phyloP scores from a whole-genome alignment of 2,888 invertebrate genomes.

The Blera fallax region DNA sequence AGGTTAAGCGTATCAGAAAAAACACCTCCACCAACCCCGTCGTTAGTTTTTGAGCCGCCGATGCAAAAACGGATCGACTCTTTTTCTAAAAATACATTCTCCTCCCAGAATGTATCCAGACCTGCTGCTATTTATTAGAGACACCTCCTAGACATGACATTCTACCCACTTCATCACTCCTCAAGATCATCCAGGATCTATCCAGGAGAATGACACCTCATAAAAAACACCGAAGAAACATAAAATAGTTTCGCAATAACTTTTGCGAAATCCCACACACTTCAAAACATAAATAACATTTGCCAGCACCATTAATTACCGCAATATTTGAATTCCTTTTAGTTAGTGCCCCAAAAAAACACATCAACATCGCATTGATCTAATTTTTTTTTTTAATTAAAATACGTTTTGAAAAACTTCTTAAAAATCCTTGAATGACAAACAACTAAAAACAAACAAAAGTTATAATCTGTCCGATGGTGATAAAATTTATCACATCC shows the following conservation, averaged over 20 bases:
- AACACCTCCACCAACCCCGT: no score
- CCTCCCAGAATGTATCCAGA: no score
- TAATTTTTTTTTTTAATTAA: neutral
- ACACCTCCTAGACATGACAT: neutral
- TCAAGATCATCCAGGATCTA: conserved; percentile 10
- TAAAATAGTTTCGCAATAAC: neutral
- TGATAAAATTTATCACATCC: conserved; percentile 68
- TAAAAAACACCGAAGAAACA: no score
- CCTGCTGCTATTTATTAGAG: no score
- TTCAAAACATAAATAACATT: conserved; percentile 36
- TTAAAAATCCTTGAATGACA: conserved; percentile 27
- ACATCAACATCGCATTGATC: neutral
- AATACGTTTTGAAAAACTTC: neutral
- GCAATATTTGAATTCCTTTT: conserved; percentile 49
- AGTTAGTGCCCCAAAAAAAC: neutral
- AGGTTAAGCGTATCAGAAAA: no score
- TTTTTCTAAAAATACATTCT: no score
- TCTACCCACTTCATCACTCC: neutral
- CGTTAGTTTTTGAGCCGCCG: no score
- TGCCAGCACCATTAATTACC: conserved; percentile 59
- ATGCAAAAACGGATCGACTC: no score
- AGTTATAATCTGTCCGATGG: conserved; percentile 12
- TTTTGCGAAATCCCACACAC: conserved; percentile 11
- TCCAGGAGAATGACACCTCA: neutral
- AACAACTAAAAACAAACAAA: conserved; percentile 3